Evolutionary conservation across 23 tunicate genomes (phyloP), one percentile per base, ranked within the genome.

Genomic region (Trididemnum nubilum): DNA sequence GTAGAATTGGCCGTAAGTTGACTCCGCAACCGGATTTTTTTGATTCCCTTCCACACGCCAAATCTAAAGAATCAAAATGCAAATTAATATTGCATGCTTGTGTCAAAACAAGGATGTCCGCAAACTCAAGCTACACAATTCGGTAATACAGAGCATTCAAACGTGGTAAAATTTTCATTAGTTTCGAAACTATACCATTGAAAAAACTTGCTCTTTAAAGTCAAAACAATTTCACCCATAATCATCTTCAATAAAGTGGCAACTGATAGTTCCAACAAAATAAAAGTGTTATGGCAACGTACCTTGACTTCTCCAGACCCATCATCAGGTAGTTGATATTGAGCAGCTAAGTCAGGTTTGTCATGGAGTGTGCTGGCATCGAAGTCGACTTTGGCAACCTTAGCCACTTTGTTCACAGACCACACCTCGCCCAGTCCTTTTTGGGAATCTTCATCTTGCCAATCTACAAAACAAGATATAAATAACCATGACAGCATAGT

Each of bases 371-470:
- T 87, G 81, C 87, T 87, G 21, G 97, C 99, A 63, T 96, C 99
- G 57, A 96, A 96, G 77, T 91, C 90, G 36, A 86, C 99, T 73
- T 91, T 92, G 29, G 83, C 94, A 34, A 96, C 94, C 35, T 96
- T 96, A 5, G 99, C 99, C 24, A 90, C 64, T 33, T 87, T 87
- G 83, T 86, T 92, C 28, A 87, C 66, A 3, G 94, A 87, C 89
- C 92, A 87, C 60, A 72, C 77, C 22, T 96, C 79, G 28, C 99
- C 99, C 23, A 96, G 85, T 7, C 99, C 99, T 39, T 86, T 79
- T 63, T 92, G 96, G 22, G 85, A 76, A 69, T 91, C 83, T 21
- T 51, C 77, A 30, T 87, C 87, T 24, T 72, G 81, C 99, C 99
- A 96, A 67, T 84, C 99, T 93, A 67, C n/a, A 49, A 65, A 44